Evolutionary conservation across 2,113 vertebrate species (phyloP).

Genomic region (Hyaena hyaena): DNA sequence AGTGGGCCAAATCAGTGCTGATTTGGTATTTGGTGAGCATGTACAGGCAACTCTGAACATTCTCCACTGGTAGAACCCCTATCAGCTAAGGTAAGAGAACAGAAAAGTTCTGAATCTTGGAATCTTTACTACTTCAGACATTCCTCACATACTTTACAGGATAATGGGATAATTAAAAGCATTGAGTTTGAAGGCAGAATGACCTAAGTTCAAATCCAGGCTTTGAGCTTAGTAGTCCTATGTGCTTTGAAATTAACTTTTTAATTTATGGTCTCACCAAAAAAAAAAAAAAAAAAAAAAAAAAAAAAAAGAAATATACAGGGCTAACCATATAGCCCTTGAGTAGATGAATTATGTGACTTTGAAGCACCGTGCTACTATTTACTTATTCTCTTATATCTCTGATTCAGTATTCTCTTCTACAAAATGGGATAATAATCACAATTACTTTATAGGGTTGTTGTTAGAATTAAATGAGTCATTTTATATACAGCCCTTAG

Average conservation of each 20-base stretch:
- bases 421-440: background rate
- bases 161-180: background rate
- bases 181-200: background rate
- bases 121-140: background rate
- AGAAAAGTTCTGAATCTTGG: background rate
- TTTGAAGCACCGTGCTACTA: background rate
- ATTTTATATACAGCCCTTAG: background rate
- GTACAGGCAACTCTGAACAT: background rate
- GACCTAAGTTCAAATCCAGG: background rate
- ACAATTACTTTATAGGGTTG: background rate
- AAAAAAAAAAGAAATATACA: background rate
- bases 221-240: background rate
- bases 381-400: background rate
- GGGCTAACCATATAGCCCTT: background rate
- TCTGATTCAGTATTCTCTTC: background rate
- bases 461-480: background rate
- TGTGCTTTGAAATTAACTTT: background rate
- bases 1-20: background rate
- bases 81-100: background rate
- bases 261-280: background rate
- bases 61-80: background rate
- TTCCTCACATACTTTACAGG: background rate
- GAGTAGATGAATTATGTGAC: background rate
- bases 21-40: background rate
- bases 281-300: background rate